Evolutionary conservation across 2,113 vertebrate genomes (phyloP).

Genomic region (Lophura nycthemera): DNA sequence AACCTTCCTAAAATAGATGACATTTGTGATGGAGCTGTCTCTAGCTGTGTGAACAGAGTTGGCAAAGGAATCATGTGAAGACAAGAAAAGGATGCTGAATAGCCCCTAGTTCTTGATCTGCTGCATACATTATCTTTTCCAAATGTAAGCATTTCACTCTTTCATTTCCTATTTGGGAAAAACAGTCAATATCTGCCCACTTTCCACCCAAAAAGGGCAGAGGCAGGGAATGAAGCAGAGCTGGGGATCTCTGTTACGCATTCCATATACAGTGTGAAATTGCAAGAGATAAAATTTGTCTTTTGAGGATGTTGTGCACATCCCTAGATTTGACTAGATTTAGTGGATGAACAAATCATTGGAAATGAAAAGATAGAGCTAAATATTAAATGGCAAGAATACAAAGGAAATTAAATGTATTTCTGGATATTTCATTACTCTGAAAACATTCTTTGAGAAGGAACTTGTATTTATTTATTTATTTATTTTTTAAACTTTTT

Average conservation of each 20-base stretch:
- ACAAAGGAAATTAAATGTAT: not conserved
- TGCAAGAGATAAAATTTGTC: too few species aligned
- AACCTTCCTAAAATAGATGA: not conserved
- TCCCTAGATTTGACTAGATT: not conserved
- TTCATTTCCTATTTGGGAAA: not conserved
- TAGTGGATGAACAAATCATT: not conserved
- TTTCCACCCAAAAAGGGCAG: not conserved
- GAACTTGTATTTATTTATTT: not conserved
- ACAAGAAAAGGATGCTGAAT: not conserved
- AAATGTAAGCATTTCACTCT: fast-evolving
- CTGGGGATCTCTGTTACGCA: not conserved
- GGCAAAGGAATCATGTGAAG: not conserved
- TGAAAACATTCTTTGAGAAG: not conserved
- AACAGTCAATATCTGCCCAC: fast-evolving
- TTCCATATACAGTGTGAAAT: not conserved
- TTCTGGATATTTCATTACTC: not conserved
- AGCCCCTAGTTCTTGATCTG: not conserved
- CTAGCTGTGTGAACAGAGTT: not conserved
- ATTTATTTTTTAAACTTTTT: not conserved
- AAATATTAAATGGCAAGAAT: not conserved
- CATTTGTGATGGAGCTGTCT: not conserved
- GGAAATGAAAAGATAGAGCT: not conserved
- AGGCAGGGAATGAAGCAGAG: not conserved
- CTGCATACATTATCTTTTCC: not conserved
- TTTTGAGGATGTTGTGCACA: not conserved